Conservation (phyloP, 2,797 vertebrate genomes). For the Telmatherina bonti region DNA sequence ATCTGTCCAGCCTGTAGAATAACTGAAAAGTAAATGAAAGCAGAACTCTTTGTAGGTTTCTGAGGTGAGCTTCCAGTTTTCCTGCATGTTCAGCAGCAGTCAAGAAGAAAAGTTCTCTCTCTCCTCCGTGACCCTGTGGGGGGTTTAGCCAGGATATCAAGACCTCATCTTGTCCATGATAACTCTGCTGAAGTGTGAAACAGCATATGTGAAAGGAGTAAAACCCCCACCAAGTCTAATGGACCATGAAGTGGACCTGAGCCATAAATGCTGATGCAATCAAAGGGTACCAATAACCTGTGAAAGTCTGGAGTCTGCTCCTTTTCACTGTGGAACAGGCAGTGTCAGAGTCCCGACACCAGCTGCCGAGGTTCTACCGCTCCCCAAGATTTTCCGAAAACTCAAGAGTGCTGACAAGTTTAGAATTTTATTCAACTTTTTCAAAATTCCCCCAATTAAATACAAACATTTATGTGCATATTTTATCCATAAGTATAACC, state of each 20-base stretch:
- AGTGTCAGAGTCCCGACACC: background rate
- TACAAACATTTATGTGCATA: no score
- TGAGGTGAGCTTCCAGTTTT: background rate
- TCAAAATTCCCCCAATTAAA: no score
- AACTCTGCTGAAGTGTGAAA: conserved; percentile 63
- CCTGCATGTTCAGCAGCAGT: conserved; percentile 3
- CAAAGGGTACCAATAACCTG: conserved; percentile 76
- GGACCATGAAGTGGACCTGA: conserved; percentile 72
- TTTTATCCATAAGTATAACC: no score
- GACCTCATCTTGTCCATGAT: conserved; percentile 59
- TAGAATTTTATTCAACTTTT: background rate
- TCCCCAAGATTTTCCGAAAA: background rate
- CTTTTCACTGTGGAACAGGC: conserved; percentile 28
- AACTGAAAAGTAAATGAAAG: background rate
- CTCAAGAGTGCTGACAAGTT: background rate
- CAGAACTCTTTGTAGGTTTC: no score
- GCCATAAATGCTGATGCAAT: conserved; percentile 79
- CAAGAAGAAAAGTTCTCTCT: conserved; percentile 21
- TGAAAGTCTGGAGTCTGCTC: conserved; percentile 72
- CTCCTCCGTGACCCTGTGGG: conserved; percentile 53
- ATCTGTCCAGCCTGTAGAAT: background rate
- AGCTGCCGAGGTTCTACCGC: background rate
- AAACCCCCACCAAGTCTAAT: conserved; percentile 56
- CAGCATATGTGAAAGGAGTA: conserved; percentile 50
- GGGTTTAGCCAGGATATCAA: conserved; percentile 56